Conservation (phyloP, 1,140 invertebrate genomes). For the Drosophila gunungcola region DNA sequence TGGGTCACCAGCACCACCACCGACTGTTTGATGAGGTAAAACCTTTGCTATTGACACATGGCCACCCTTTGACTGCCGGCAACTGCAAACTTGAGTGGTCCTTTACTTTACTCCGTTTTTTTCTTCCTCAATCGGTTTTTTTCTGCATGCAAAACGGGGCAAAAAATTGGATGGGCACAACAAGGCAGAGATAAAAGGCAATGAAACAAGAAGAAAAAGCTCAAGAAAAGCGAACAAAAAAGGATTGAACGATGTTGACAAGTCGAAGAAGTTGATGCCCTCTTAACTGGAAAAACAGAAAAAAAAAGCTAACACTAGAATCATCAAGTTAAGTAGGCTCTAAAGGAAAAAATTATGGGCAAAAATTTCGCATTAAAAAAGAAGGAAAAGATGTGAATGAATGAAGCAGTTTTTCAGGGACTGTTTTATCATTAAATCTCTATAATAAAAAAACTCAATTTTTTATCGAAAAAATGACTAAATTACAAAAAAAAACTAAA, state of each 20-base stretch:
- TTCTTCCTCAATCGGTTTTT: not conserved
- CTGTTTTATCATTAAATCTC: too few relatives aligned
- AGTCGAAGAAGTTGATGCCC: constrained; percentile 35
- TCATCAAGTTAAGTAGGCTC: not conserved
- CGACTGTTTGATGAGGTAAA: constrained; percentile 54
- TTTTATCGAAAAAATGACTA: too few relatives aligned
- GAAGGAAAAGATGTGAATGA: too few relatives aligned
- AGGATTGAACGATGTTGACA: constrained; percentile 5
- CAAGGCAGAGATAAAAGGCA: constrained; percentile 19
- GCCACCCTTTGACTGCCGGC: constrained; percentile 7
- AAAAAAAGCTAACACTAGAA: not conserved
- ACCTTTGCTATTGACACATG: constrained; percentile 48
- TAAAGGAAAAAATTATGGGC: not conserved
- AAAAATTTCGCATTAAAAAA: not conserved
- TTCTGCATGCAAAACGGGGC: constrained; percentile 15
- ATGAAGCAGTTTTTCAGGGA: too few relatives aligned
- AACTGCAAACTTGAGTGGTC: constrained; percentile 32
- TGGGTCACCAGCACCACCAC: constrained; percentile 47
- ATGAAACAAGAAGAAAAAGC: constrained; percentile 9
- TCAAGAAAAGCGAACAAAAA: not conserved
- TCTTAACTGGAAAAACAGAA: not conserved
- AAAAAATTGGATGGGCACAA: constrained; percentile 23
- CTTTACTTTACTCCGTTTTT: not conserved
- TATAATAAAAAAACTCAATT: too few relatives aligned
- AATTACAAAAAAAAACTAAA: too few relatives aligned